Conservation (phyloP, 1,140 invertebrate species). For the Ditylenchus dipsaci region DNA sequence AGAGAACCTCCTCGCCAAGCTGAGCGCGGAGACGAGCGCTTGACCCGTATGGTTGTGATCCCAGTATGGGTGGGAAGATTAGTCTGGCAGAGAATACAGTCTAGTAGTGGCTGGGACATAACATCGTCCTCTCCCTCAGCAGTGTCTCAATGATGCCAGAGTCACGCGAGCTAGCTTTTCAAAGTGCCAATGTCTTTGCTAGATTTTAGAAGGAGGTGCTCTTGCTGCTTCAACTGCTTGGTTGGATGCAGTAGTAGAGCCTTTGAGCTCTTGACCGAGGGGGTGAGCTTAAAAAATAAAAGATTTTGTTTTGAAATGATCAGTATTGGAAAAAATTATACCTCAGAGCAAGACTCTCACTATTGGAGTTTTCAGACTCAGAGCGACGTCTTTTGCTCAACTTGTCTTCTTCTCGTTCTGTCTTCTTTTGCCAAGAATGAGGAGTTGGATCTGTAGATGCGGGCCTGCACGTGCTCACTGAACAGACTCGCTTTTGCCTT, state of each 20-base stretch:
- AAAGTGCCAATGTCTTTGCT: no score
- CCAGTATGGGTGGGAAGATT: neutral
- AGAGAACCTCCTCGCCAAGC: conserved; percentile 6
- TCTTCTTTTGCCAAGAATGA: conserved; percentile 12
- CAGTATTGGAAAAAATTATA: neutral
- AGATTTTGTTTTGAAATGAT: no score
- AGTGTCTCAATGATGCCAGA: neutral
- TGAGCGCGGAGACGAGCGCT: conserved; percentile 1
- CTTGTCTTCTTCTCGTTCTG: conserved; percentile 20
- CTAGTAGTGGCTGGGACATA: no score
- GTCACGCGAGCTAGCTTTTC: neutral
- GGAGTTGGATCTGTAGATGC: conserved; percentile 23
- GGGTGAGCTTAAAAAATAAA: no score
- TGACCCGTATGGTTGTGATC: neutral
- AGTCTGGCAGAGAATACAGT: neutral
- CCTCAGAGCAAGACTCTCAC: neutral
- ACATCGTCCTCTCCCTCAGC: no score
- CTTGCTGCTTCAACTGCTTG: neutral
- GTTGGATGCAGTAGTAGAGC: neutral
- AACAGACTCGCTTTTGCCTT: conserved; percentile 32
- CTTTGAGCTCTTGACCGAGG: neutral
- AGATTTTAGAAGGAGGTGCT: no score
- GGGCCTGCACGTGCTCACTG: conserved; percentile 31
- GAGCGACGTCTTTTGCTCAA: conserved; percentile 6
- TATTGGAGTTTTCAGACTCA: conserved; percentile 4